Evolutionary conservation across 2,888 invertebrate genomes (phyloP).

Genomic region (Marronus borbonicus): DNA sequence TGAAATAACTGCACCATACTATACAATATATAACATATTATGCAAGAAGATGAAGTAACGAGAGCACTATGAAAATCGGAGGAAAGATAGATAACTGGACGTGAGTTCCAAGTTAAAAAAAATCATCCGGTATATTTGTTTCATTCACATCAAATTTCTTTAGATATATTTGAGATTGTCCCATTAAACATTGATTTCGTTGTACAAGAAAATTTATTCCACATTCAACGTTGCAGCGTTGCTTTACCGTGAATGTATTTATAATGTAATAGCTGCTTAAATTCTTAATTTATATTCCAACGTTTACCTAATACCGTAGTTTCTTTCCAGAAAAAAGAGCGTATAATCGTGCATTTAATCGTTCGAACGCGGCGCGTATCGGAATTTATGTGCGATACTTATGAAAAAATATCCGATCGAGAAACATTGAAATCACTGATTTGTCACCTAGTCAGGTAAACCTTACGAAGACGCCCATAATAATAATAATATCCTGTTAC

Average conservation of each 20-base stretch:
- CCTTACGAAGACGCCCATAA: constrained; percentile 28
- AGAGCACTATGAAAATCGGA: no score
- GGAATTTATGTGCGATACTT: constrained; percentile 29
- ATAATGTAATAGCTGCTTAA: background rate
- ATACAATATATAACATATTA: no score
- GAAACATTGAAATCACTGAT: constrained; percentile 42
- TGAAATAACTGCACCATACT: no score
- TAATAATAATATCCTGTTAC: constrained; percentile 44
- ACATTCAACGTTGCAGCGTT: background rate
- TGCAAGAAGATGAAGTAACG: no score
- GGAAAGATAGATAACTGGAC: no score
- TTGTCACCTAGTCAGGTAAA: constrained; percentile 40
- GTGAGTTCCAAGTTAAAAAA: no score
- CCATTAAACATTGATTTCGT: no score
- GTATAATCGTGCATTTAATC: constrained; percentile 4
- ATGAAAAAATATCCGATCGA: constrained; percentile 13
- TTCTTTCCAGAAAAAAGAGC: constrained; percentile 1
- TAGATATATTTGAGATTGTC: no score
- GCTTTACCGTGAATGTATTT: background rate
- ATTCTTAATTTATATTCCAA: constrained; percentile 19
- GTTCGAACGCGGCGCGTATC: background rate
- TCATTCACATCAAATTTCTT: no score
- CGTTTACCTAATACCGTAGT: constrained; percentile 13
- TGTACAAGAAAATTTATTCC: background rate
- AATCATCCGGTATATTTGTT: no score